Conservation (phyloP, 2,888 invertebrate genomes). For the Ceramica pisi region DNA sequence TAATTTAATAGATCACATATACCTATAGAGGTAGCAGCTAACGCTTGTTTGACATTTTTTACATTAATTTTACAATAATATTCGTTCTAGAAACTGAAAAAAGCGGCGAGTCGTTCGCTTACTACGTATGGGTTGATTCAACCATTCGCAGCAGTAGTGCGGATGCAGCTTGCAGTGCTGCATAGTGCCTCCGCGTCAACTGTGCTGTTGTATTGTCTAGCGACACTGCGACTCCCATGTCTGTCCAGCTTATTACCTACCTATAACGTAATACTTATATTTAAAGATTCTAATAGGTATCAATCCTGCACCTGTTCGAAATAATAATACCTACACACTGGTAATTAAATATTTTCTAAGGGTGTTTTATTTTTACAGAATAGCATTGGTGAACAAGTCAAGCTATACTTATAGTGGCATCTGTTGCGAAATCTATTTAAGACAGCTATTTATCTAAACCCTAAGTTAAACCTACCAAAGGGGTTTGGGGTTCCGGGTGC, state of each 20-base stretch:
- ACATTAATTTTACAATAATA: background rate
- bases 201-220: background rate
- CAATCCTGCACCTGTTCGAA: background rate
- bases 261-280: background rate
- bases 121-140: background rate
- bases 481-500: background rate
- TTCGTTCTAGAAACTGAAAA: background rate
- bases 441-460: background rate
- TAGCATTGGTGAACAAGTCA: background rate
- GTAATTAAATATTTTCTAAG: background rate
- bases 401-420: background rate
- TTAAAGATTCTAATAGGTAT: too few relatives aligned
- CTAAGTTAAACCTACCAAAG: background rate
- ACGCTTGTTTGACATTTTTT: background rate
- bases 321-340: background rate
- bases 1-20: background rate
- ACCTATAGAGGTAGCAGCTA: too few relatives aligned
- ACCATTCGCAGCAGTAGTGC: background rate
- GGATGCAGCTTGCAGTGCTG: constrained; percentile 1
- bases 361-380: constrained; percentile 19
- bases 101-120: background rate
- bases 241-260: background rate
- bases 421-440: constrained; percentile 1
- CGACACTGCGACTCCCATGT: background rate
- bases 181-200: background rate